A percentile compares a stretch with the other conserved stretches of the same genome.
Evolutionary conservation across 2,888 invertebrate genomes (phyloP).

Genomic region (Lithophane leautieri): DNA sequence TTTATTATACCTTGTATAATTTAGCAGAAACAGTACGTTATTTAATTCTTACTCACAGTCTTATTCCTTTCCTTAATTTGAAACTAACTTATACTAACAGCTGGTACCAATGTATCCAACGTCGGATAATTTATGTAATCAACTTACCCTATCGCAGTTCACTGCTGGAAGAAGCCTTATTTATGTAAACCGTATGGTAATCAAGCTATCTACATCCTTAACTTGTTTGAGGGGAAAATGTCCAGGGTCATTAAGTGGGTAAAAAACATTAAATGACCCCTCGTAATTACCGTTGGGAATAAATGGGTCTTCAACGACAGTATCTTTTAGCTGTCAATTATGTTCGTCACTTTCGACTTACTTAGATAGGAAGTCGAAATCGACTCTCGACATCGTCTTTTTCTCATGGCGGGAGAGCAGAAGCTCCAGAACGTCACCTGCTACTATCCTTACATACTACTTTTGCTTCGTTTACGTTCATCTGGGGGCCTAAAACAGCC

Average conservation of each 20-base stretch:
- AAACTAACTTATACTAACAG: neutral
- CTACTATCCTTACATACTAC: neutral
- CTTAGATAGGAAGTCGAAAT: neutral
- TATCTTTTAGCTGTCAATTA: neutral
- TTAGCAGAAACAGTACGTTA: no score
- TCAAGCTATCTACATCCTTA: slow-evolving; percentile 41
- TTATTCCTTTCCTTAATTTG: neutral
- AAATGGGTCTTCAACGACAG: neutral
- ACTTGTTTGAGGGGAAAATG: slow-evolving; percentile 29
- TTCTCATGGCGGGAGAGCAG: neutral
- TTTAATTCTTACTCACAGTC: neutral
- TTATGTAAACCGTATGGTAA: slow-evolving; percentile 54
- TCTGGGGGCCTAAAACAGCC: no score
- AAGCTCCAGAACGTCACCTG: neutral
- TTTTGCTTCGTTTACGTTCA: neutral
- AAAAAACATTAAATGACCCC: slow-evolving; percentile 41
- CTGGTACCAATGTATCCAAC: slow-evolving; percentile 9
- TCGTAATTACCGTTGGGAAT: slow-evolving; percentile 36
- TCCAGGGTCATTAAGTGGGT: slow-evolving; percentile 12
- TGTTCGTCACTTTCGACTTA: neutral
- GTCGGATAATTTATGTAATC: slow-evolving; percentile 37
- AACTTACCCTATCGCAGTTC: neutral
- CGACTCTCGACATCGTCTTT: no score
- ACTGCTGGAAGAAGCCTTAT: slow-evolving; percentile 16
- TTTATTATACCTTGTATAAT: no score